Base-by-base conservation (phyloP, 2,797 vertebrate genomes). In the Catamblyrhynchus diadema region DNA sequence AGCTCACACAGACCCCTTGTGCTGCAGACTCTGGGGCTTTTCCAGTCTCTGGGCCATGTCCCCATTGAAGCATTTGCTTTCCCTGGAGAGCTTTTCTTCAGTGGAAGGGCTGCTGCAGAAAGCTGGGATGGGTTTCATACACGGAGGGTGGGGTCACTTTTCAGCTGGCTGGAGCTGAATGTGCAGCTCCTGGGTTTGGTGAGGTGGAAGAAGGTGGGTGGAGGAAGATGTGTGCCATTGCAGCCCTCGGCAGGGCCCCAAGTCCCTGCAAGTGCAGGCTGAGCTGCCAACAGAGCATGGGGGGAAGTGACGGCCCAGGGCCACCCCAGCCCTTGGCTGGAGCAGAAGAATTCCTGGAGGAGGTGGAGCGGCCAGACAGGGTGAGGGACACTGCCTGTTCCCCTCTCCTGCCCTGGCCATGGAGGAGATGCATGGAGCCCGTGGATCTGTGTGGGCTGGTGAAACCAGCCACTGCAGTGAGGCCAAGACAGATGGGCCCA, bases 1-100 rank as follows among this genome's bases (percentile, higher is more conserved):
- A 1, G 11, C 20, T 81, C 18, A 23, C 39, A 8, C 2, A 1
- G 47, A 10, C 3, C 8, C 23, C 2, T 0, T 13, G 9, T 69
- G 39, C 41, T 44, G 23, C 0, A 2, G 3, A 10, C 10, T 45
- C 54, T 57, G 51, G 35, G n/a, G 27, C 61, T 60, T 57, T 44
- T 39, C 51, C 65, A 78, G 30, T 14, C 57, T 42, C 67, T 54
- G 53, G 39, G 9, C 9, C 27, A 8, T 2, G 37, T 16, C 39
- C 28, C 51, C 12, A 3, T 9, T 4, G 20, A 33, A 14, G 19
- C 7, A 1, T 48, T 90, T 59, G 3, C 19, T 8, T 69, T 73
- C 32, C 18, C 28, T 62, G 44, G 17, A 41, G 44, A 64, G 23
- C n/a, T 85, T 24, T 30, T 14, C 33, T 39, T 22, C 33, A 12